Conservation (phyloP, 2,797 vertebrate species). For the Naso thynnoides region DNA sequence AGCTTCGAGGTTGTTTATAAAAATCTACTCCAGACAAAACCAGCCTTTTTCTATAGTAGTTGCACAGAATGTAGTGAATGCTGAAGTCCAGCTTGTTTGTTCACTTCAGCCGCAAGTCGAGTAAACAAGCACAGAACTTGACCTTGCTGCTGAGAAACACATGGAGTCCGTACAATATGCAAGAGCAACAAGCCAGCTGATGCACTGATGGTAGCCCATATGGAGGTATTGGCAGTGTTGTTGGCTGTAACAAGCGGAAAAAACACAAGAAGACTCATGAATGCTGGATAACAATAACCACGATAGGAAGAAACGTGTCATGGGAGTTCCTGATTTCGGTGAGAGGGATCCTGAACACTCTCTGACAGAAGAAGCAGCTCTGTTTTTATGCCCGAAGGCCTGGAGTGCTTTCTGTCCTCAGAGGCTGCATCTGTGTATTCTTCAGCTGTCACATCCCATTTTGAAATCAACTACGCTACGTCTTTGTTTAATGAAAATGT, state of each 20-base stretch:
- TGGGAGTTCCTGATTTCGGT: conserved; percentile 35
- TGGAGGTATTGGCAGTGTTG: conserved; percentile 26
- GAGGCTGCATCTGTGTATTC: conserved; percentile 1
- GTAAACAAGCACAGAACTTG: conserved; percentile 49
- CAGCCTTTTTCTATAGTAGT: not conserved
- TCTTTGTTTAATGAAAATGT: conserved; percentile 59
- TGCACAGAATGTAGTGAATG: conserved; percentile 18
- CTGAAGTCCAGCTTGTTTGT: conserved; percentile 39
- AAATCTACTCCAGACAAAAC: not conserved
- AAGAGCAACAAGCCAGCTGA: conserved; percentile 45
- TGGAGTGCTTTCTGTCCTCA: conserved; percentile 22
- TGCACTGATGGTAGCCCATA: conserved; percentile 35
- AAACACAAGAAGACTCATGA: conserved; percentile 21
- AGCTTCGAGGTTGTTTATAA: not conserved
- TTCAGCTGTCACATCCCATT: conserved; percentile 55
- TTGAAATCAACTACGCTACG: conserved; percentile 32
- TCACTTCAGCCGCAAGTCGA: conserved; percentile 44
- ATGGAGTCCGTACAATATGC: conserved; percentile 53
- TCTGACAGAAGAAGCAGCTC: conserved; percentile 18
- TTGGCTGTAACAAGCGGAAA: conserved; percentile 10
- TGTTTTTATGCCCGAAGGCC: conserved; percentile 1
- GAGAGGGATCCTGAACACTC: conserved; percentile 17
- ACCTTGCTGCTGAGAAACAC: conserved; percentile 64
- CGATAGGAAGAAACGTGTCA: conserved; percentile 27
- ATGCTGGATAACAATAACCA: conserved; percentile 19